Conservation (phyloP, 30 jellyfish, hydroid and myxozoan genomes). For the Euphysa ruthae region DNA sequence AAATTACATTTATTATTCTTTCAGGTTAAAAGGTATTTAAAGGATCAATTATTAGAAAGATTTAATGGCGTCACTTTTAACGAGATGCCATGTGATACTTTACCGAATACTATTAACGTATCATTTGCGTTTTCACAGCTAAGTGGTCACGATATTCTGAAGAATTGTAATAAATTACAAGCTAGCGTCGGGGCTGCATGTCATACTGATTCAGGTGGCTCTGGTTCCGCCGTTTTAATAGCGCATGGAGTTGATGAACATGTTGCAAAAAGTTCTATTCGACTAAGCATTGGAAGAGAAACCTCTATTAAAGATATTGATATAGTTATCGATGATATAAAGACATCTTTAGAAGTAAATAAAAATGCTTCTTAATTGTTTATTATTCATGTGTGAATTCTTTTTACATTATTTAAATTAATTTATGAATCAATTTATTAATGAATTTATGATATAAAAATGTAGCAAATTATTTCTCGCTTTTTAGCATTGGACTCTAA, state of each 20-base stretch:
- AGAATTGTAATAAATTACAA: conserved; percentile 32
- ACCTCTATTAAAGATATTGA: conserved; percentile 67
- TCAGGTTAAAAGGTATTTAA: conserved; percentile 23
- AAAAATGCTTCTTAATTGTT: no score
- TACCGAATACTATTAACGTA: conserved; percentile 83
- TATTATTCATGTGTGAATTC: no score
- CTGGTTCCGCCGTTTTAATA: conserved; percentile 58
- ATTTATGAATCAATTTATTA: no score
- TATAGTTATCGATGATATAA: conserved; percentile 50
- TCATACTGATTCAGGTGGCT: conserved; percentile 59
- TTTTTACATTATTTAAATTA: no score
- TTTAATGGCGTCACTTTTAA: conserved; percentile 9
- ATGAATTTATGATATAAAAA: no score
- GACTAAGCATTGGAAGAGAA: conserved; percentile 84
- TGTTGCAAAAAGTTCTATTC: conserved; percentile 64
- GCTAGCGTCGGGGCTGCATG: conserved; percentile 99
- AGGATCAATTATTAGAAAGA: conserved; percentile 24
- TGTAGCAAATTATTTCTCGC: no score
- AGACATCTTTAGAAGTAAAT: no score
- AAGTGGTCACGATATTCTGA: conserved; percentile 44
- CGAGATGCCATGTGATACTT: conserved; percentile 1
- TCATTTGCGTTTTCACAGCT: conserved; percentile 44
- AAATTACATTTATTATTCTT: not conserved
- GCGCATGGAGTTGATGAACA: conserved; percentile 74
- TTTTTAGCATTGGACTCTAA: no score